Evolutionary conservation across 2,797 vertebrate genomes (phyloP).

Genomic region (Cyclura pinguis): DNA sequence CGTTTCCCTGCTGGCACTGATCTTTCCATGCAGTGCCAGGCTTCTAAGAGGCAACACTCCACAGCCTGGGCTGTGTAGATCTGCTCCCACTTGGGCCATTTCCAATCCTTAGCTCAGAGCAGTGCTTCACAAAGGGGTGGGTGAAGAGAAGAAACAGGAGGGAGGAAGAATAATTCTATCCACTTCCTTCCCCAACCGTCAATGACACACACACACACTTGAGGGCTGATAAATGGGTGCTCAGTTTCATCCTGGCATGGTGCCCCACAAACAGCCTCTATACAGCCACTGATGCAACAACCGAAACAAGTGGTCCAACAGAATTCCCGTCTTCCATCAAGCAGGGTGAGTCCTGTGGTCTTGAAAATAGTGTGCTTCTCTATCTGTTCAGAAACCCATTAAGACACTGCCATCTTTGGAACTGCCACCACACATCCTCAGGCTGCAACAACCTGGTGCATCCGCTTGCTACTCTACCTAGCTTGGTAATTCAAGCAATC

Average conservation of each 20-base stretch:
- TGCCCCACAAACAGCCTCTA: not conserved
- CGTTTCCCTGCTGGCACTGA: slow-evolving; percentile 15
- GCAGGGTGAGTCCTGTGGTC: not conserved
- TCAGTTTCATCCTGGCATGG: slow-evolving; percentile 23
- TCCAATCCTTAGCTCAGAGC: slow-evolving; percentile 28
- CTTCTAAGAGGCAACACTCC: slow-evolving; percentile 2
- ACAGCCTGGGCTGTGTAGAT: slow-evolving; percentile 4
- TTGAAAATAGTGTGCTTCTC: not conserved
- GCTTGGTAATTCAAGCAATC: not conserved
- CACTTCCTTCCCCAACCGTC: not conserved
- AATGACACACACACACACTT: not conserved
- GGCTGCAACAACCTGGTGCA: not conserved
- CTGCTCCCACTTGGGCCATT: slow-evolving; percentile 10
- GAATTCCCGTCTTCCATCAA: not conserved
- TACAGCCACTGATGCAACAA: not conserved
- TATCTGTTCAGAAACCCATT: not conserved
- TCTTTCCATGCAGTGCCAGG: slow-evolving; percentile 12
- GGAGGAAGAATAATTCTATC: not conserved
- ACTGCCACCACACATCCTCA: not conserved
- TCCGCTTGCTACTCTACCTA: not conserved
- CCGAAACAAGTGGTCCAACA: not conserved
- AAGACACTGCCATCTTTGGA: not conserved
- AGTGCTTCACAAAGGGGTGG: not conserved
- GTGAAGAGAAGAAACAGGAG: not conserved
- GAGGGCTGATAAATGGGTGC: slow-evolving; percentile 11